phyloP scores from a whole-genome alignment of 2,113 vertebrate genomes.

The Neotragus pygmaeus region DNA sequence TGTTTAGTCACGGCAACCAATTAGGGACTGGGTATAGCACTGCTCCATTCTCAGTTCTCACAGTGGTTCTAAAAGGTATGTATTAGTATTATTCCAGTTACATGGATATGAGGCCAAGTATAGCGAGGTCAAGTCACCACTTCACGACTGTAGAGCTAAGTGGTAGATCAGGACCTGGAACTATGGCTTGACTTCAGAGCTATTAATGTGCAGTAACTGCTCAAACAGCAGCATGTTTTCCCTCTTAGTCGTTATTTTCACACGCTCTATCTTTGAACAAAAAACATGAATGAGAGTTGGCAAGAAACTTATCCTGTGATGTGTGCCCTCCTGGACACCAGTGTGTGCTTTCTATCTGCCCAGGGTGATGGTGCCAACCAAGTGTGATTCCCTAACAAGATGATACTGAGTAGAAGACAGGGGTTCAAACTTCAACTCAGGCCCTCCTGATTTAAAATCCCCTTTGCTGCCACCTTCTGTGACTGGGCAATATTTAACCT shows the following conservation, averaged over 20 bases:
- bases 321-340: neutral
- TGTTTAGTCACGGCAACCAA: neutral
- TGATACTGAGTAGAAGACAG: neutral
- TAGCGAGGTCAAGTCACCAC: neutral
- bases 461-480: neutral
- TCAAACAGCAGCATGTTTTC: neutral
- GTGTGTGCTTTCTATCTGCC: neutral
- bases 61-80: neutral
- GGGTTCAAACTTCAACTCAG: neutral
- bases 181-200: neutral
- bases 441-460: neutral
- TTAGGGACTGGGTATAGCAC: too few species aligned
- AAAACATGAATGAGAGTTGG: neutral
- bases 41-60: neutral
- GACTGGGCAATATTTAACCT: neutral
- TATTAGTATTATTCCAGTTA: neutral
- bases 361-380: neutral
- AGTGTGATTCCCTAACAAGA: neutral
- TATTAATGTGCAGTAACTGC: neutral
- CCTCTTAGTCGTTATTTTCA: neutral
- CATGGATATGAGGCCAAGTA: neutral
- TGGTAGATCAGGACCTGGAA: neutral
- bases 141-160: neutral
- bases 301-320: neutral
- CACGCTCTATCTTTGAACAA: neutral